Evolutionary conservation across 1,140 invertebrate species (phyloP).

Genomic region (Diploscapter pachys): DNA sequence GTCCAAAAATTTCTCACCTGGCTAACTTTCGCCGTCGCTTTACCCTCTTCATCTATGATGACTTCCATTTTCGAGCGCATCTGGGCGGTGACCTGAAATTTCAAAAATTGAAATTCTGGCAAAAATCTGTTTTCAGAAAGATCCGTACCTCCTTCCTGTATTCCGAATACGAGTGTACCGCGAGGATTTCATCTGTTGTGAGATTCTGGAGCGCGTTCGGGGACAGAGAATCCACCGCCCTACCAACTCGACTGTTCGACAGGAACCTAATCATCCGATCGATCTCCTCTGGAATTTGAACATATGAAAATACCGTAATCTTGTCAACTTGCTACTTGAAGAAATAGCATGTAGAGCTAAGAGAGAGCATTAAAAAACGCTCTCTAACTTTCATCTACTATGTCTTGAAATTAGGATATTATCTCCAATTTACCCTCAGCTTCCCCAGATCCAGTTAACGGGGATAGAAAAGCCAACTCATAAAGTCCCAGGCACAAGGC

Average conservation of each 20-base stretch:
- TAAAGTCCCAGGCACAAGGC: constrained; percentile 20
- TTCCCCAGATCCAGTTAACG: neutral
- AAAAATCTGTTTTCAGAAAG: no score
- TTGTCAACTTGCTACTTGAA: no score
- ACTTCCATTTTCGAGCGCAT: constrained; percentile 25
- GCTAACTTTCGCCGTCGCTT: constrained; percentile 21
- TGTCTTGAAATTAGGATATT: no score
- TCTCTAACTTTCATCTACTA: no score
- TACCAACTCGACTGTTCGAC: no score
- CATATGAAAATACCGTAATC: no score
- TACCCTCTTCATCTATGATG: constrained; percentile 21
- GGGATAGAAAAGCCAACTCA: constrained; percentile 19
- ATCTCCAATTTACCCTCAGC: constrained; percentile 3
- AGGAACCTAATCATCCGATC: no score
- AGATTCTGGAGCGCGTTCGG: constrained; percentile 24
- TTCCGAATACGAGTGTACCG: constrained; percentile 24
- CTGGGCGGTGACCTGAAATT: constrained; percentile 4
- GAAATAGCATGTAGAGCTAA: no score
- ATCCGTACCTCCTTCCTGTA: constrained; percentile 13
- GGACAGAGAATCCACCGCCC: no score
- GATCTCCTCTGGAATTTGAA: no score
- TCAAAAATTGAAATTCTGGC: no score
- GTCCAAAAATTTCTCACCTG: constrained; percentile 62
- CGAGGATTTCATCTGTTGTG: constrained; percentile 33
- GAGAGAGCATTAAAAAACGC: no score